phyloP scores from a whole-genome alignment of 2,797 vertebrate species.

The Tamandua tetradactyla region DNA sequence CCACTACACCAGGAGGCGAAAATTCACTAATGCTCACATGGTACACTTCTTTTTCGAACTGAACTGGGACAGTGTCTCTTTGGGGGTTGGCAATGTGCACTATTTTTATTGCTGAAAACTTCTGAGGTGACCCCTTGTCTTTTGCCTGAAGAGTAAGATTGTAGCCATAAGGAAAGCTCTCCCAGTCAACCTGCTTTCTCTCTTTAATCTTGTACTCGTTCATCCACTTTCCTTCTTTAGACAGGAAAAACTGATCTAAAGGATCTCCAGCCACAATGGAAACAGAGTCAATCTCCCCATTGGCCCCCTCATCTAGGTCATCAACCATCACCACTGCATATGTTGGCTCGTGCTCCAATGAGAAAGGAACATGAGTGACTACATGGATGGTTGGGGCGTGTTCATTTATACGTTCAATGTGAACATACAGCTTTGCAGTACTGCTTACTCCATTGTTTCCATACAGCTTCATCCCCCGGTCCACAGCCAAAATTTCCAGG shows the following conservation, averaged over 20 bases:
- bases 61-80: constrained; percentile 83
- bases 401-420: constrained; percentile 95
- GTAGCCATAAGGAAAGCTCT: constrained; percentile 89
- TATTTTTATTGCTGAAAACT: constrained; percentile 89
- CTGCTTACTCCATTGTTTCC: constrained; percentile 98
- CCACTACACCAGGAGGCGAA: constrained; percentile 93
- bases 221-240: constrained; percentile 88
- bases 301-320: constrained; percentile 93
- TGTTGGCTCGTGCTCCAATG: constrained; percentile 89
- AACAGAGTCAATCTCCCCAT: constrained; percentile 95
- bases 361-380: constrained; percentile 89
- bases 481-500: constrained; percentile 96
- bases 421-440: constrained; percentile 97
- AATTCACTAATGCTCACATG: constrained; percentile 93
- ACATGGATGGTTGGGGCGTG: constrained; percentile 91
- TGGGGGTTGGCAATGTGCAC: constrained; percentile 88
- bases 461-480: constrained; percentile 98
- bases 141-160: constrained; percentile 96
- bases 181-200: constrained; percentile 90
- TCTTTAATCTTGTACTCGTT: constrained; percentile 92
- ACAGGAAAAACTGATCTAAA: constrained; percentile 90
- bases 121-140: constrained; percentile 94
- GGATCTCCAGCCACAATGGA: constrained; percentile 93
- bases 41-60: constrained; percentile 92
- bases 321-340: constrained; percentile 92